These are phyloP conservation scores for Drosophila melanosoma DNA, from an alignment of 2,888 invertebrate species.

Conservation along the genomic window DNA sequence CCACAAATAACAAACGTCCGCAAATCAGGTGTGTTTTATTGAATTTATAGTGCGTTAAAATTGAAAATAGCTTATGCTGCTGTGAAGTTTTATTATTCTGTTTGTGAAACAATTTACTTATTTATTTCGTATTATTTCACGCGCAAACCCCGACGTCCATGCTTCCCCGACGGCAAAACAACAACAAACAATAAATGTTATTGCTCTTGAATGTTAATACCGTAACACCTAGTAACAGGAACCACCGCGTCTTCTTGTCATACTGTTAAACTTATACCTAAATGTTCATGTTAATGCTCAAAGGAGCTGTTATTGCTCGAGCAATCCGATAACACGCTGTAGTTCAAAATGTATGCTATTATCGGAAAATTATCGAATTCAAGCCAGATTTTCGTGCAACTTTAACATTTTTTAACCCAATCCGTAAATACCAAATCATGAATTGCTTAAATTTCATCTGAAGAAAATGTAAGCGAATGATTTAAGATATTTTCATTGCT, in stretches of 20 bases:
- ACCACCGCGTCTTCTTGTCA: conserved; percentile 36
- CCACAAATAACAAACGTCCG: conserved; percentile 26
- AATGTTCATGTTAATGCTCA: conserved; percentile 33
- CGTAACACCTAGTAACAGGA: conserved; percentile 15
- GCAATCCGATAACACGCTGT: conserved; percentile 5
- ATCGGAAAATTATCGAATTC: conserved; percentile 16
- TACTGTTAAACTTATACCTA: conserved; percentile 33
- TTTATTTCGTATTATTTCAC: conserved; percentile 41
- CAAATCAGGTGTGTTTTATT: conserved; percentile 28
- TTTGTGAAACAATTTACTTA: conserved; percentile 32
- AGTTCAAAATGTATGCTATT: background rate
- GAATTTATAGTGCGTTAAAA: conserved; percentile 8
- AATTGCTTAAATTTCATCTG: background rate
- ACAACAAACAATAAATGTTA: conserved; percentile 63
- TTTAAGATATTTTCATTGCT: background rate
- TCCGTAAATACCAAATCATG: background rate
- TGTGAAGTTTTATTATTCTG: conserved; percentile 27
- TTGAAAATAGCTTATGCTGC: background rate
- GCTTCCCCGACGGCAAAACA: conserved; percentile 49
- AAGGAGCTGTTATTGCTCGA: conserved; percentile 31
- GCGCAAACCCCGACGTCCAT: conserved; percentile 33
- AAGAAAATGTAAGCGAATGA: background rate
- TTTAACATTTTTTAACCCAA: background rate
- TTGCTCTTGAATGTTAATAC: conserved; percentile 38
- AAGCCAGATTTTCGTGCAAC: background rate